Evolutionary conservation across 2,888 invertebrate species (phyloP), one percentile per base, ranked within the genome.

Genomic region (Hypercompe scribonia): DNA sequence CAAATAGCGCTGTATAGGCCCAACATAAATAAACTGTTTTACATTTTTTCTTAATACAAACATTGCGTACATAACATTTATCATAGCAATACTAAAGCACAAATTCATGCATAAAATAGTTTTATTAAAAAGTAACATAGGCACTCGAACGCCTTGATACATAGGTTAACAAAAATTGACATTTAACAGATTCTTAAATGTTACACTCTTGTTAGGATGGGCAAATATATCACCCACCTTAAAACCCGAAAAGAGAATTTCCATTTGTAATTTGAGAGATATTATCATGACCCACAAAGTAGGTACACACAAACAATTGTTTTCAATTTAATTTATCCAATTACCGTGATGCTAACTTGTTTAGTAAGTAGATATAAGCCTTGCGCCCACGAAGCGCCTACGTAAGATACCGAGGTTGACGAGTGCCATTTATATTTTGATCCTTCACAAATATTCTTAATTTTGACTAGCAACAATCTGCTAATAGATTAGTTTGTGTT

Each of bases 371-470:
- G 74, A 80, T 70, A 82, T 81, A 81, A 82, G 78, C 81, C 81
- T 83, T 79, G 84, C 82, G 73, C 84, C 84, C 85, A 84, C 84
- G 75, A 63, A n/a, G 67, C 81, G 76, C 84, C 82, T 80, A 85
- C 84, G 74, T 82, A 71, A 36, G 65, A 33, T 39, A 3, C 65
- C 85, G 75, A 84, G 82, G 85, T 76, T 68, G 72, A 24, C 61
- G 46, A 69, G 61, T 50, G 61, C 46, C 63, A 71, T 42, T 71
- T 73, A 73, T 66, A 54, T 46, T 28, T 58, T 42, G 28, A 72
- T 64, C 46, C 34, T 67, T 71, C 39, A 61, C 18, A 28, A 58
- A 28, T 0, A 28, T 3, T 28, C 28, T 58, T 58, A n/a, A 24
- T 31, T 61, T 61, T 31, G 18, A 61, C 31, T 61, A 34, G 34